phyloP scores from a whole-genome alignment of 2,797 vertebrate species.

The Orientallactaga sibirica region DNA sequence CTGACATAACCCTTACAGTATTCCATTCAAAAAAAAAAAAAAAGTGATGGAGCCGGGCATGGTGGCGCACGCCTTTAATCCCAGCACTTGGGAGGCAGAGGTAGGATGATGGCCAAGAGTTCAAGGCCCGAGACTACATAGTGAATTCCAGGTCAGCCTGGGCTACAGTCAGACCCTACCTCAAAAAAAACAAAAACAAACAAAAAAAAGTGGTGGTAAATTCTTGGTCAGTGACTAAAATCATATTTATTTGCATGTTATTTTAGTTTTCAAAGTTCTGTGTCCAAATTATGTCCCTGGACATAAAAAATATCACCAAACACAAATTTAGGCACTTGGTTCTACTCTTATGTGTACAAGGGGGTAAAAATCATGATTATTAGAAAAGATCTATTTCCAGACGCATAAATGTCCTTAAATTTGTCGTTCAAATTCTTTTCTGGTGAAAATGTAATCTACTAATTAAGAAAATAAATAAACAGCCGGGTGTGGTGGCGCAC shows the following conservation, averaged over 20 bases:
- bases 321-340: background rate
- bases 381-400: background rate
- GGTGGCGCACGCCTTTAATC: too few relatives aligned
- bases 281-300: background rate
- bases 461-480: background rate
- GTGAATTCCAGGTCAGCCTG: too few relatives aligned
- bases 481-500: background rate
- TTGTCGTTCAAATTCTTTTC: background rate
- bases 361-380: background rate
- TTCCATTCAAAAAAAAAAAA: background rate
- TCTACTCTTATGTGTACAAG: background rate
- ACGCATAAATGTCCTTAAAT: slow-evolving; percentile 48
- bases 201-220: background rate
- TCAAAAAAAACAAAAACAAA: too few relatives aligned
- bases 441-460: slow-evolving; percentile 35
- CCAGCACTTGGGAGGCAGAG: too few relatives aligned
- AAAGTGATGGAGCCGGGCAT: too few relatives aligned
- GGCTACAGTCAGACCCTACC: too few relatives aligned
- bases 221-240: slow-evolving; percentile 37
- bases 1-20: background rate
- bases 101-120: too few relatives aligned
- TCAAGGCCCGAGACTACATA: too few relatives aligned
- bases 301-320: background rate
- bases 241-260: background rate
- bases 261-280: slow-evolving; percentile 5